phyloP scores from a whole-genome alignment of 2,797 vertebrate genomes.

The Caiman crocodilus region DNA sequence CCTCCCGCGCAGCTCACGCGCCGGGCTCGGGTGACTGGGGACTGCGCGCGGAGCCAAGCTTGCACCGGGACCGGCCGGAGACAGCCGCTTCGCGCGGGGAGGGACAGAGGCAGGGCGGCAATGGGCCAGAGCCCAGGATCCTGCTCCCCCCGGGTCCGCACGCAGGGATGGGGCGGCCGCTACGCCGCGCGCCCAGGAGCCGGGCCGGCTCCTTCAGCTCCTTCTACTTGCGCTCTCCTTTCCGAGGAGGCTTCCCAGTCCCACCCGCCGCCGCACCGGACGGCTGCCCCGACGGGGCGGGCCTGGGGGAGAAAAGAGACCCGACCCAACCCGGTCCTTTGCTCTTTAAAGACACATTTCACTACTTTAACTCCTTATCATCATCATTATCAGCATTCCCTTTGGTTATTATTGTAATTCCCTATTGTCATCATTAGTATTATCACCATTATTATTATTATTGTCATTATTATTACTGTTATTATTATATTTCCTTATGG shows the following conservation, averaged over 20 bases:
- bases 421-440: too few relatives aligned
- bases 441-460: too few relatives aligned
- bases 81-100: neutral
- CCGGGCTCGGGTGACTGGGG: too few relatives aligned
- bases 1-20: neutral
- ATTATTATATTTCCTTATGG: too few relatives aligned
- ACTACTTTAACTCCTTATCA: neutral
- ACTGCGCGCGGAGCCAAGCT: too few relatives aligned
- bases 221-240: slow-evolving; percentile 9
- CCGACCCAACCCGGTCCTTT: neutral
- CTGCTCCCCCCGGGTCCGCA: neutral
- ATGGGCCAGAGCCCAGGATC: neutral
- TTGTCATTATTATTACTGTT: too few relatives aligned
- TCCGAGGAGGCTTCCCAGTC: neutral
- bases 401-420: too few relatives aligned
- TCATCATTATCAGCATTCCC: too few relatives aligned
- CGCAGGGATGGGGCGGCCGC: neutral
- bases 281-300: too few relatives aligned
- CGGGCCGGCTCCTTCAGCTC: accelerated
- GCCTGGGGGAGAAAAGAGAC: neutral
- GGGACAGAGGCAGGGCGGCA: neutral
- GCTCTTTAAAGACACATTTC: neutral
- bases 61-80: too few relatives aligned
- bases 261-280: too few relatives aligned
- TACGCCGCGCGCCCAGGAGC: neutral